Evolutionary conservation across 2,797 vertebrate species (phyloP).

Genomic region (Coendou prehensilis): DNA sequence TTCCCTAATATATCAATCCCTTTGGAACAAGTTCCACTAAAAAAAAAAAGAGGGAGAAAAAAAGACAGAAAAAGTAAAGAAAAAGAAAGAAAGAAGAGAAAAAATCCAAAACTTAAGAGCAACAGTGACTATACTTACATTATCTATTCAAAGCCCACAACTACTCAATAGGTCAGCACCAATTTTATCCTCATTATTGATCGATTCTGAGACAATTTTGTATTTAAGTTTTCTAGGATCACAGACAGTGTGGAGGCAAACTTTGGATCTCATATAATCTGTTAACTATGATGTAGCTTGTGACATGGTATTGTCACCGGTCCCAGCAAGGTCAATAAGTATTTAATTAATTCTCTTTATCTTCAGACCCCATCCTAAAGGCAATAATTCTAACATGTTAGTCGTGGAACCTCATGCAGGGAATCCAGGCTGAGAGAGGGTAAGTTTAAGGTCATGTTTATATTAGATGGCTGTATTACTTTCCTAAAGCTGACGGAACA

Average conservation of each 20-base stretch:
- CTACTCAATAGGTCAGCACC: background rate
- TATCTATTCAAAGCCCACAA: background rate
- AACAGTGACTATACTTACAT: background rate
- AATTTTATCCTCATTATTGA: background rate
- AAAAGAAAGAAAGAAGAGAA: background rate
- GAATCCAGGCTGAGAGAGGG: background rate
- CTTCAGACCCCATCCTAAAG: background rate
- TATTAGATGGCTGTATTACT: background rate
- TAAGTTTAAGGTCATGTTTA: conserved; percentile 20
- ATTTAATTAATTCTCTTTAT: background rate
- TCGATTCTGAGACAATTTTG: conserved; percentile 25
- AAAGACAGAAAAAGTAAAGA: no score
- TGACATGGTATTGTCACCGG: background rate
- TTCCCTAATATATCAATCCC: background rate
- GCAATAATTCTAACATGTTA: background rate
- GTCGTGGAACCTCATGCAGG: background rate
- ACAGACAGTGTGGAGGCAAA: background rate
- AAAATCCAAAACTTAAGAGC: background rate
- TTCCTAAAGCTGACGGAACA: background rate
- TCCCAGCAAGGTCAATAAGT: background rate
- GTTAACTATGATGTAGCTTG: background rate
- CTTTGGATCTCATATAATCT: background rate
- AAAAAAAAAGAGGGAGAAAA: background rate
- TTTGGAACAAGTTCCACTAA: background rate
- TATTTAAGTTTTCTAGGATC: background rate